Evolutionary conservation across 2,888 invertebrate genomes (phyloP).

Genomic region (Netelia inedita): DNA sequence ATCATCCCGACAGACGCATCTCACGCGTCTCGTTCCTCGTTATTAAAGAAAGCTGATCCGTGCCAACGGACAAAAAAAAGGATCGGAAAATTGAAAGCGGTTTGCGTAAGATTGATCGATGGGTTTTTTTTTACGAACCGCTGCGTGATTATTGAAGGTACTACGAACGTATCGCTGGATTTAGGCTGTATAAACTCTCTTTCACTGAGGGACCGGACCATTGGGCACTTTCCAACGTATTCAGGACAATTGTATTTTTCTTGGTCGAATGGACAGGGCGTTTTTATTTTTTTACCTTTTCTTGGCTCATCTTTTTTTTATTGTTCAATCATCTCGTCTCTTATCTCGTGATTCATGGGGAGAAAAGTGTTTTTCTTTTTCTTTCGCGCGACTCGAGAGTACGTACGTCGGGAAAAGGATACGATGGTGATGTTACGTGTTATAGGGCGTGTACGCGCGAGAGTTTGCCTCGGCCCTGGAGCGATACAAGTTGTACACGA

Average conservation of each 20-base stretch:
- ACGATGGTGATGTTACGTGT: slow-evolving; percentile 21
- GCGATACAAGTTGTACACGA: slow-evolving; percentile 68
- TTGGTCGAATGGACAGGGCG: not conserved
- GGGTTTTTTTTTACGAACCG: slow-evolving; percentile 25
- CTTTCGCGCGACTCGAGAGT: slow-evolving; percentile 27
- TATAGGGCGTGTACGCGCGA: slow-evolving; percentile 10
- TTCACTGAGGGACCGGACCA: no score
- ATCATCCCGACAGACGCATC: slow-evolving; percentile 32
- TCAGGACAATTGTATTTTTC: not conserved
- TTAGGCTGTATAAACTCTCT: not conserved
- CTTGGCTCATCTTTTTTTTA: slow-evolving; percentile 3
- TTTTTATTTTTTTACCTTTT: slow-evolving; percentile 1
- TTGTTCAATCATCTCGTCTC: slow-evolving; percentile 32
- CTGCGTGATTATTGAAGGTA: not conserved
- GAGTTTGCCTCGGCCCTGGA: slow-evolving; percentile 50
- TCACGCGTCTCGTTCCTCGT: slow-evolving; percentile 20
- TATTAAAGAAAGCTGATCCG: slow-evolving; percentile 26
- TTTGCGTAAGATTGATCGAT: slow-evolving; percentile 50
- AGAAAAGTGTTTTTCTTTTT: slow-evolving; percentile 30
- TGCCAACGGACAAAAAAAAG: slow-evolving; percentile 11
- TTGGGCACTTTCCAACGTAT: not conserved
- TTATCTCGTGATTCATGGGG: slow-evolving; percentile 38
- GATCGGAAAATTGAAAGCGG: slow-evolving; percentile 1
- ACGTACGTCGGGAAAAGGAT: slow-evolving; percentile 40
- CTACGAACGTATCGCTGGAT: not conserved